Evolutionary conservation across 2,888 invertebrate genomes (phyloP).

Genomic region (Copidosoma aretas): DNA sequence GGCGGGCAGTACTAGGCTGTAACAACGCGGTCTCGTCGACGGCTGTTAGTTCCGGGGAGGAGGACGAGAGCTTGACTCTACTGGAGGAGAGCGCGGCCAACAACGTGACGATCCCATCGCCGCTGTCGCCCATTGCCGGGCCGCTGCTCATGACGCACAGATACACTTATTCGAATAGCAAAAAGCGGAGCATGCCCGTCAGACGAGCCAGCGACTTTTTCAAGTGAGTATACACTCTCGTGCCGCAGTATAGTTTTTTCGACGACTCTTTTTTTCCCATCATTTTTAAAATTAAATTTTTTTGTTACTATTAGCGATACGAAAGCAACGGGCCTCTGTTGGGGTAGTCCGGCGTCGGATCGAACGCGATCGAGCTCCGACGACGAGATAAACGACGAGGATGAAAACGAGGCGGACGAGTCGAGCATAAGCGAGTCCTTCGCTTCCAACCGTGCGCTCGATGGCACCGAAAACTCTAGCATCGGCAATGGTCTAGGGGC

Average conservation of each 20-base stretch:
- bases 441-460: not conserved
- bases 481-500: conserved; percentile 30
- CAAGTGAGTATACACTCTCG: conserved; percentile 46
- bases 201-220: conserved; percentile 51
- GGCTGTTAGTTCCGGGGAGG: conserved; percentile 55
- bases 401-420: conserved; percentile 3
- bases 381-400: conserved; percentile 27
- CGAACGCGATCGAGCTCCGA: conserved; percentile 56
- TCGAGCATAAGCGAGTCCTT: not conserved
- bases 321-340: conserved; percentile 45
- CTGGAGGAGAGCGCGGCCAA: conserved; percentile 51
- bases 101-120: conserved; percentile 56
- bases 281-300: not conserved
- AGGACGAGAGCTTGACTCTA: conserved; percentile 57
- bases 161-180: conserved; percentile 59
- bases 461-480: conserved; percentile 1
- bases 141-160: conserved; percentile 57
- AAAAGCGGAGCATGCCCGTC: conserved; percentile 47
- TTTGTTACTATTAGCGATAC: conserved; percentile 9
- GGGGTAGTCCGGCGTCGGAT: conserved; percentile 59
- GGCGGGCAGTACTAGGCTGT: not conserved
- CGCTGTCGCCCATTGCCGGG: conserved; percentile 57
- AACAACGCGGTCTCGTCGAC: conserved; percentile 52
- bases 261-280: not conserved
- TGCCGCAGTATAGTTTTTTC: not conserved